These are phyloP conservation scores for Tetrapedia diversipes DNA, from an alignment of 2,888 invertebrate genomes.

Conservation along the genomic window DNA sequence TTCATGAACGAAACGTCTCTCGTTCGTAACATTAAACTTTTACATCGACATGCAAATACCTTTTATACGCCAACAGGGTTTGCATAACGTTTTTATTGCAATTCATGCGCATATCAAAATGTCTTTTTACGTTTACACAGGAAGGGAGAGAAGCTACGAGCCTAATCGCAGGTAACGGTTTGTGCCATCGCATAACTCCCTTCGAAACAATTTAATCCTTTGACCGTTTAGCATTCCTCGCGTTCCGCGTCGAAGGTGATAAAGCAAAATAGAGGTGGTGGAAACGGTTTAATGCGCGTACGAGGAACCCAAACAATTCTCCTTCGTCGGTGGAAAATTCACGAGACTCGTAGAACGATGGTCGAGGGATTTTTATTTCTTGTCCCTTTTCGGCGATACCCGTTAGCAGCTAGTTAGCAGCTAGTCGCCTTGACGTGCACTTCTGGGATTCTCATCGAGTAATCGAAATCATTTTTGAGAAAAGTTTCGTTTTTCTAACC, in stretches of 20 bases:
- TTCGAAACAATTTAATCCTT: slow-evolving; percentile 35
- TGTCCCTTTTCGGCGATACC: too few relatives aligned
- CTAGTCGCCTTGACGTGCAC: too few relatives aligned
- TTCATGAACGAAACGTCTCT: too few relatives aligned
- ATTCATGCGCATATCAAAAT: too few relatives aligned
- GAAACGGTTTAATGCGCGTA: not conserved
- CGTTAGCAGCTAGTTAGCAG: too few relatives aligned
- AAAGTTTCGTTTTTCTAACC: too few relatives aligned
- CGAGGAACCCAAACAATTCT: not conserved
- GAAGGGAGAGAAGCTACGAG: not conserved
- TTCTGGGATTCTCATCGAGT: too few relatives aligned
- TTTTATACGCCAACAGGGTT: too few relatives aligned
- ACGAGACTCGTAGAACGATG: not conserved
- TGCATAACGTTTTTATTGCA: not conserved
- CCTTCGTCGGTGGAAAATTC: slow-evolving; percentile 2
- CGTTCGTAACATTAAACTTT: too few relatives aligned
- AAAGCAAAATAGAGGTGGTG: not conserved
- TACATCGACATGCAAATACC: too few relatives aligned
- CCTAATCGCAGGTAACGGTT: slow-evolving; percentile 4
- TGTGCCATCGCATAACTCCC: not conserved
- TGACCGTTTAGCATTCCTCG: slow-evolving; percentile 1
- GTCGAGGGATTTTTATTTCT: slow-evolving; percentile 14
- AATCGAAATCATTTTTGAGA: too few relatives aligned
- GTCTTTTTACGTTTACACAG: too few relatives aligned
- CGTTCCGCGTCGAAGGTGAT: not conserved